Evolutionary conservation across 2,888 invertebrate genomes (phyloP), one percentile per base, ranked within the genome.

Genomic region (Artemia sinica): DNA sequence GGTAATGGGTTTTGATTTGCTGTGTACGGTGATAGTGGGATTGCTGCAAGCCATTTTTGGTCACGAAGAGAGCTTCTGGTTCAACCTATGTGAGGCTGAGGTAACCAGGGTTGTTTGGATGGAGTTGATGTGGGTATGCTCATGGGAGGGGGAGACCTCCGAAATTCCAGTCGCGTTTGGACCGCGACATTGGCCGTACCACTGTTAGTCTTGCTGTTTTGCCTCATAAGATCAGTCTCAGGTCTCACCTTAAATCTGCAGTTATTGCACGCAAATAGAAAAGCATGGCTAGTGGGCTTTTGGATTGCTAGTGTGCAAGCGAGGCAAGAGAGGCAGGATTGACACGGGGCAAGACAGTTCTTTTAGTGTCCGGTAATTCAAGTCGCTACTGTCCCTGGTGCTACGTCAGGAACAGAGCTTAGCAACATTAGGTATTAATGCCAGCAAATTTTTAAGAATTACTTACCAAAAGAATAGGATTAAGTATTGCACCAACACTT

Each of bases 171-270:
- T 14, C 14, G 58, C 58, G 3, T 52, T n/a, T 52, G 58, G 13
- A 52, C 58, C 58, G 58, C 58, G 58, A n/a, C 58, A 52, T 52
- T 52, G 4, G 58, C 58, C 58, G 4, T 52, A 52, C 58, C 14
- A 7, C 58, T n/a, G 3, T 14, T 52, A 52, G 58, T 52, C 58
- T 52, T 13, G 13, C 58, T 52, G 58, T 52, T 52, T 52, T 52
- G 58, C 14, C 58, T n/a, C 58, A 14, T 14, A 52, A 14, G 41
- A 4, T 41, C 6, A 2, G 6, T 41, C 41, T 41, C 4, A 41
- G 41, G 41, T 41, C 3, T 41, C 41, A 41, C 41, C 41, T 41
- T 41, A 41, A 41, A 2, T 41, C 41, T 41, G 41, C 6, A 41
- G 41, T 41, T 41, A 41, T 41, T 41, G 14, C 58, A 52, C 58